These are phyloP conservation scores for Augochlora pura DNA, from an alignment of 1,140 invertebrate genomes.

Conservation along the genomic window DNA sequence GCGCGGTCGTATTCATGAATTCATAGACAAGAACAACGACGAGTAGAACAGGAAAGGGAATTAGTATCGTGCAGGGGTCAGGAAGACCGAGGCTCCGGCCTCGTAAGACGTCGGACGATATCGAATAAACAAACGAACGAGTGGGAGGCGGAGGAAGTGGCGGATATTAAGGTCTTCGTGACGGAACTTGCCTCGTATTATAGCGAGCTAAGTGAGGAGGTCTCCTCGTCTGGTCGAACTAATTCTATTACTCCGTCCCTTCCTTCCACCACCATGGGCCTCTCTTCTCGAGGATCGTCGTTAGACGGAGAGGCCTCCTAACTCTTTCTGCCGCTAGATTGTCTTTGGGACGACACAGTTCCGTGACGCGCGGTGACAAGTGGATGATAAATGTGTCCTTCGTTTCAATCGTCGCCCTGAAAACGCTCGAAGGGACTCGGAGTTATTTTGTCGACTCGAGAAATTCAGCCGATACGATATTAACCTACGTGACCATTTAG, in stretches of 20 bases:
- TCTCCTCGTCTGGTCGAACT: conserved; percentile 65
- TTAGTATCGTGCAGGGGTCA: conserved; percentile 56
- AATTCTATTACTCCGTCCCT: conserved; percentile 64
- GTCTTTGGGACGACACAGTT: conserved; percentile 21
- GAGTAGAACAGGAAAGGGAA: conserved; percentile 35
- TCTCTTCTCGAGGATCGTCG: conserved; percentile 46
- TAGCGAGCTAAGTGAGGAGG: conserved; percentile 62
- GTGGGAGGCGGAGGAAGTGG: conserved; percentile 69
- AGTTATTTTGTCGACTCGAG: background rate
- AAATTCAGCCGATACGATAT: background rate
- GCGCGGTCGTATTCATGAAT: background rate
- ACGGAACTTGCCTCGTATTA: conserved; percentile 69
- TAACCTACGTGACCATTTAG: too few species aligned
- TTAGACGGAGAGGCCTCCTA: conserved; percentile 16
- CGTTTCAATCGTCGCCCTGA: conserved; percentile 11
- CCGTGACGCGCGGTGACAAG: conserved; percentile 25
- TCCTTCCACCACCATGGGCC: conserved; percentile 44
- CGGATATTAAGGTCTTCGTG: conserved; percentile 71
- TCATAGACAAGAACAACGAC: background rate
- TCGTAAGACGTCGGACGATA: conserved; percentile 63
- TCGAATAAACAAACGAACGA: conserved; percentile 72
- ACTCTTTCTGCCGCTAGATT: conserved; percentile 26
- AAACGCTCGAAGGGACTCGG: background rate
- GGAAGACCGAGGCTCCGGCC: conserved; percentile 39
- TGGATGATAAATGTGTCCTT: conserved; percentile 38